phyloP scores from a whole-genome alignment of 2,888 invertebrate genomes.

The Sarcophaga rosellei region DNA sequence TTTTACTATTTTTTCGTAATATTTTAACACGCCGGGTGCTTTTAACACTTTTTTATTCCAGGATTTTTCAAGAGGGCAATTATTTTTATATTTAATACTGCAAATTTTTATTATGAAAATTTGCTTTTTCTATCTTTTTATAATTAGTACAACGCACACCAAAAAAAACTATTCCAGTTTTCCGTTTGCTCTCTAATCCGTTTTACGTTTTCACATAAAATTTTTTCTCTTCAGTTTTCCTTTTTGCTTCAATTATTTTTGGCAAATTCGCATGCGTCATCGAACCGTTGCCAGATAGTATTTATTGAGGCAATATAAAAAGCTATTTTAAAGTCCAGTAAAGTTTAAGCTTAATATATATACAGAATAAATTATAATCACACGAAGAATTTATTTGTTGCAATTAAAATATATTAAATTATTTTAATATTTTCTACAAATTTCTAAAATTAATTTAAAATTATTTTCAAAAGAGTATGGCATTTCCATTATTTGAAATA shows the following conservation, averaged over 20 bases:
- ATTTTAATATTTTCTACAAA: too few relatives aligned
- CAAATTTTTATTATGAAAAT: conserved; percentile 46
- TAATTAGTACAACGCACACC: conserved; percentile 57
- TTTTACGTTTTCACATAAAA: conserved; percentile 69
- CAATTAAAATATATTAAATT: too few relatives aligned
- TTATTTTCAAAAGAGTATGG: conserved; percentile 1
- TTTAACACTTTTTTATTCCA: conserved; percentile 21
- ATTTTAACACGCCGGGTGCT: conserved; percentile 50
- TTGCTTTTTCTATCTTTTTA: conserved; percentile 39
- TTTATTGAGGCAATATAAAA: too few relatives aligned
- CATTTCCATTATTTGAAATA: conserved; percentile 2
- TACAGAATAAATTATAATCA: background rate
- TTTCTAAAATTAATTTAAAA: too few relatives aligned
- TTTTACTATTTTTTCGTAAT: conserved; percentile 23
- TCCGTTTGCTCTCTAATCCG: conserved; percentile 63
- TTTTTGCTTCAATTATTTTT: conserved; percentile 60
- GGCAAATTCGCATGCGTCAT: conserved; percentile 63
- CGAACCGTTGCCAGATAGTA: conserved; percentile 36
- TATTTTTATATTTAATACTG: conserved; percentile 21
- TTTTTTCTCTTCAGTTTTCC: conserved; percentile 70
- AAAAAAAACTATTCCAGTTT: conserved; percentile 55
- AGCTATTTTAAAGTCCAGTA: too few relatives aligned
- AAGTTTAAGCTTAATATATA: too few relatives aligned
- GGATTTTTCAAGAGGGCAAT: conserved; percentile 21
- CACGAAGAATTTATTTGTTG: too few relatives aligned